phyloP scores from a whole-genome alignment of 2,797 vertebrate species.

The Oophaga sylvatica region DNA sequence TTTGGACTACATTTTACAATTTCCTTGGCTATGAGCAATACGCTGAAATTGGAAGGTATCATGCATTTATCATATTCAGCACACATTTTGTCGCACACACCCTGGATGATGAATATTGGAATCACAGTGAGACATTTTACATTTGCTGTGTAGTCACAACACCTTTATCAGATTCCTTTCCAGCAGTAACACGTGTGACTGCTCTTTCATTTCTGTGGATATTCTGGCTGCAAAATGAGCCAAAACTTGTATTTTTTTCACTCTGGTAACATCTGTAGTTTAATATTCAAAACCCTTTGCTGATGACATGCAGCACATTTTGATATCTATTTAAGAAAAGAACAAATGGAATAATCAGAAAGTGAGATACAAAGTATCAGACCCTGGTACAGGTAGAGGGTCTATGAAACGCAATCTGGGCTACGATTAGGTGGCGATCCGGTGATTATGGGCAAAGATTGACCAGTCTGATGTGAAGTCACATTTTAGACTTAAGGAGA shows the following conservation, averaged over 20 bases:
- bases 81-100: slow-evolving; percentile 26
- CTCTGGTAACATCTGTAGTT: slow-evolving; percentile 40
- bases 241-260: slow-evolving; percentile 10
- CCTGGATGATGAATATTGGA: slow-evolving; percentile 46
- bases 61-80: slow-evolving; percentile 16
- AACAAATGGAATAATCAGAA: neutral
- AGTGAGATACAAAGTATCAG: neutral
- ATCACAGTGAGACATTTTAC: slow-evolving; percentile 55
- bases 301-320: slow-evolving; percentile 15
- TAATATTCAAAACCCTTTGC: slow-evolving; percentile 31
- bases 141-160: slow-evolving; percentile 38
- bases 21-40: slow-evolving; percentile 9
- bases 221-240: slow-evolving; percentile 30
- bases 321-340: slow-evolving; percentile 19
- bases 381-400: neutral
- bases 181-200: slow-evolving; percentile 33
- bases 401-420: neutral
- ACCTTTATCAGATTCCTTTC: slow-evolving; percentile 42
- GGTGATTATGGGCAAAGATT: neutral
- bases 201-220: slow-evolving; percentile 32
- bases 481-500: too few relatives aligned
- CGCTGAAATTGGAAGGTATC: slow-evolving; percentile 23
- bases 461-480: neutral
- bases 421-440: neutral
- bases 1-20: neutral